A percentile compares a stretch with the other conserved stretches of the same genome.
Evolutionary conservation across 2,113 vertebrate species (phyloP).

Genomic region (Apus apus): DNA sequence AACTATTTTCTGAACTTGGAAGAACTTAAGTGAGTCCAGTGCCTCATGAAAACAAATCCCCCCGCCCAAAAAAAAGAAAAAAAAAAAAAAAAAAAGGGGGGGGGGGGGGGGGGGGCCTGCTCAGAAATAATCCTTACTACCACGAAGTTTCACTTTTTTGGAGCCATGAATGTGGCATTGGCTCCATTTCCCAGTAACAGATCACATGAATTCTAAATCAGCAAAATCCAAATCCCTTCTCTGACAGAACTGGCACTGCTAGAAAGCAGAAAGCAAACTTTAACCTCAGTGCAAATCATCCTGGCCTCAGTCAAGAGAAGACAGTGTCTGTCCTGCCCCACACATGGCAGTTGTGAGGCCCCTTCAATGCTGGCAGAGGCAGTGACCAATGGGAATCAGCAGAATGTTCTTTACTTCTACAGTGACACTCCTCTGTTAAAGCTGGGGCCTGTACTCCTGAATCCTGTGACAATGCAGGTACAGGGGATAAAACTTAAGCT

Average conservation of each 20-base stretch:
- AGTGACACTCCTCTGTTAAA: neutral
- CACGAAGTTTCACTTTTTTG: neutral
- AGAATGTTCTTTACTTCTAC: neutral
- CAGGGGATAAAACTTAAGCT: neutral
- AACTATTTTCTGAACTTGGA: neutral
- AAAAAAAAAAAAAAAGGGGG: neutral
- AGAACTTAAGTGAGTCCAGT: neutral
- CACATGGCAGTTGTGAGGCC: fast-evolving
- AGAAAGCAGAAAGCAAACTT: neutral
- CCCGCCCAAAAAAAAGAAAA: no score
- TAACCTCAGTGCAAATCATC: neutral
- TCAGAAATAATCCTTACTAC: neutral
- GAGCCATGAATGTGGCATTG: neutral
- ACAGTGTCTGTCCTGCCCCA: neutral
- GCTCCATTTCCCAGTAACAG: neutral
- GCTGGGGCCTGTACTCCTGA: neutral
- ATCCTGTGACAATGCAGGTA: neutral
- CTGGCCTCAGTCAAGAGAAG: neutral
- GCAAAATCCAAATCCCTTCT: neutral
- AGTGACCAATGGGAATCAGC: neutral
- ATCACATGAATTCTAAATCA: neutral
- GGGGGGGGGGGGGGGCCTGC: neutral
- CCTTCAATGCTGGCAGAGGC: neutral
- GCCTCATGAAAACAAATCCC: neutral
- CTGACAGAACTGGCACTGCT: neutral